Evolutionary conservation across 1,140 invertebrate species (phyloP).

Genomic region (Zaprionus capensis): DNA sequence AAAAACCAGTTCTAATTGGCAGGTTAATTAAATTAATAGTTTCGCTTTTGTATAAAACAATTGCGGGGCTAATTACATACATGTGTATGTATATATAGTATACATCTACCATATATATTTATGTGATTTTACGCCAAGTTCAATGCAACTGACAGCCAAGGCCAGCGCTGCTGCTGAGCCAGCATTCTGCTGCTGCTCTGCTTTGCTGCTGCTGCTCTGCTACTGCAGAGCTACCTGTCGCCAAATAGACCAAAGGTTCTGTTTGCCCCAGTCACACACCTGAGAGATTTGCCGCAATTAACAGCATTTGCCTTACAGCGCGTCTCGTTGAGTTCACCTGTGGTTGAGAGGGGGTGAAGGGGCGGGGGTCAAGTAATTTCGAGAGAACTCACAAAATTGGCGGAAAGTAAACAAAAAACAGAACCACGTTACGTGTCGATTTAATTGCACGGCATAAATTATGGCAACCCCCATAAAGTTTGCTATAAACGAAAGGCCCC

Average conservation of each 20-base stretch:
- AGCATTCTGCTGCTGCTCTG: conserved; percentile 20
- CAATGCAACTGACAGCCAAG: conserved; percentile 12
- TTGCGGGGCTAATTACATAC: conserved; percentile 38
- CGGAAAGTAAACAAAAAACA: too few species aligned
- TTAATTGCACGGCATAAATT: too few species aligned
- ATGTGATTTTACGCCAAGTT: conserved; percentile 55
- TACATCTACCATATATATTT: neutral
- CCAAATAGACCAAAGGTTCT: conserved; percentile 42
- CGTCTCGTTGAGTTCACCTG: neutral
- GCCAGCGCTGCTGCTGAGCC: conserved; percentile 28
- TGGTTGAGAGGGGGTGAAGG: too few species aligned
- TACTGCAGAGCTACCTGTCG: conserved; percentile 21
- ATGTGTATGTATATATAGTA: neutral
- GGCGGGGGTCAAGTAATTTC: too few species aligned
- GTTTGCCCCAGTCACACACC: conserved; percentile 15
- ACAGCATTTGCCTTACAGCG: neutral
- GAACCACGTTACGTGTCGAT: too few species aligned
- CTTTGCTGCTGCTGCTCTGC: conserved; percentile 30
- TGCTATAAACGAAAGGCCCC: too few species aligned
- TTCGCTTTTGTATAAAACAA: conserved; percentile 33
- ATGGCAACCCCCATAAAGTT: too few species aligned
- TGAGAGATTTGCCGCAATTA: conserved; percentile 6
- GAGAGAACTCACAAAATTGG: too few species aligned
- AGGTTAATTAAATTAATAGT: conserved; percentile 34
- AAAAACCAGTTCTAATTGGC: conserved; percentile 58